Percentiles rank a stretch among this genome's conserved stretches.
These are phyloP conservation scores for Hipposideros larvatus DNA, from an alignment of 2,797 vertebrate species.

Conservation along the genomic window DNA sequence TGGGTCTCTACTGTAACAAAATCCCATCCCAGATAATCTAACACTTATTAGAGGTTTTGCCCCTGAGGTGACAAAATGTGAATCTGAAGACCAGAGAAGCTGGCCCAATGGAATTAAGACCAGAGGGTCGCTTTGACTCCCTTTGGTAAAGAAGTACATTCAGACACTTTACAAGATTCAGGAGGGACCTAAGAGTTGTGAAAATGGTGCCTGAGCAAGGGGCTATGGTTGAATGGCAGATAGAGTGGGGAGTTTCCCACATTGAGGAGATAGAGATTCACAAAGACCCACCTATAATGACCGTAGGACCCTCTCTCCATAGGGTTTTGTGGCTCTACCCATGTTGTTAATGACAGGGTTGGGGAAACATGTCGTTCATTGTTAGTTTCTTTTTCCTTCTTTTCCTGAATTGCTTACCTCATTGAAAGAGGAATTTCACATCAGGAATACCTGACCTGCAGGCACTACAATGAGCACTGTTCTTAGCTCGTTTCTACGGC, in stretches of 20 bases:
- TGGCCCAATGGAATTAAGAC: neutral
- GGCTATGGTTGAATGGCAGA: neutral
- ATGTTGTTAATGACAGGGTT: neutral
- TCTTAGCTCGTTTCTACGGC: neutral
- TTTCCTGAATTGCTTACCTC: neutral
- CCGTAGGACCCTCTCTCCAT: rapidly evolving
- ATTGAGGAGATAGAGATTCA: neutral
- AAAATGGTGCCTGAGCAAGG: neutral
- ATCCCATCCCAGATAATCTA: neutral
- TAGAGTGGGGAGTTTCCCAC: neutral
- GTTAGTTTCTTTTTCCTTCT: neutral
- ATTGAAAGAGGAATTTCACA: neutral
- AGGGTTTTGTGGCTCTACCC: neutral
- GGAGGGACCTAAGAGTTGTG: neutral
- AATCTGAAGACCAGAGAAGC: neutral
- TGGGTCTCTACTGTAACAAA: neutral
- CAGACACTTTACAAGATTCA: neutral
- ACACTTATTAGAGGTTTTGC: neutral
- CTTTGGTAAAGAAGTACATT: neutral
- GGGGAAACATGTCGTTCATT: neutral
- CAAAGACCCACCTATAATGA: neutral
- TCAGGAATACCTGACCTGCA: neutral
- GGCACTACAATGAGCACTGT: rapidly evolving
- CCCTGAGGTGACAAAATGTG: neutral
- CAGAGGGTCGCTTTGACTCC: rapidly evolving